Conservation (phyloP, 1,140 invertebrate species). For the Dreissena polymorpha region DNA sequence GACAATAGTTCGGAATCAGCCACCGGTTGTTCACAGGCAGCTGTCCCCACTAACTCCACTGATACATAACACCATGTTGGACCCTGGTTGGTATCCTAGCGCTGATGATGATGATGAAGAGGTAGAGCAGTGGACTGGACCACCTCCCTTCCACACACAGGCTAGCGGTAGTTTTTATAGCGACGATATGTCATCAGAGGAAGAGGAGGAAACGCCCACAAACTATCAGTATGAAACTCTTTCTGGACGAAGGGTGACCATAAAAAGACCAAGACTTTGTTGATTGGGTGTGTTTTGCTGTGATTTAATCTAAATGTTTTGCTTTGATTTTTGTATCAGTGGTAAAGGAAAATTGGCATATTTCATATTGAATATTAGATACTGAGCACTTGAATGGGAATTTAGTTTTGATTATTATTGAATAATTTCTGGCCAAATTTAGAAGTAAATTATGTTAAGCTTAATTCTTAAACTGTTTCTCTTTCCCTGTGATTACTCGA, state of each 20-base stretch:
- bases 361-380: no score
- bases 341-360: no score
- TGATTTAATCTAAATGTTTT: no score
- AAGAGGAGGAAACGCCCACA: neutral
- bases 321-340: no score
- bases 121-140: slow-evolving; percentile 12
- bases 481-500: no score
- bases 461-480: no score
- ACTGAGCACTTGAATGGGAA: no score
- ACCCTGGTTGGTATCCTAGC: slow-evolving; percentile 38
- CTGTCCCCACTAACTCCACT: neutral
- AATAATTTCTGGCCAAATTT: no score
- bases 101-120: slow-evolving; percentile 31
- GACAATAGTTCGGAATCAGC: neutral
- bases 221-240: slow-evolving; percentile 40
- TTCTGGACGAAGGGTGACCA: slow-evolving; percentile 22
- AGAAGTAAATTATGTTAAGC: no score
- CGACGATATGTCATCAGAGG: slow-evolving; percentile 17
- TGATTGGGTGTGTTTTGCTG: no score
- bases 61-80: neutral
- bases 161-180: slow-evolving; percentile 17
- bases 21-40: neutral
- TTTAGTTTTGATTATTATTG: no score
- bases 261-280: slow-evolving; percentile 28
- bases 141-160: slow-evolving; percentile 30